Conservation (phyloP, 2,113 vertebrate species). For the Oreochromis tanganicae region DNA sequence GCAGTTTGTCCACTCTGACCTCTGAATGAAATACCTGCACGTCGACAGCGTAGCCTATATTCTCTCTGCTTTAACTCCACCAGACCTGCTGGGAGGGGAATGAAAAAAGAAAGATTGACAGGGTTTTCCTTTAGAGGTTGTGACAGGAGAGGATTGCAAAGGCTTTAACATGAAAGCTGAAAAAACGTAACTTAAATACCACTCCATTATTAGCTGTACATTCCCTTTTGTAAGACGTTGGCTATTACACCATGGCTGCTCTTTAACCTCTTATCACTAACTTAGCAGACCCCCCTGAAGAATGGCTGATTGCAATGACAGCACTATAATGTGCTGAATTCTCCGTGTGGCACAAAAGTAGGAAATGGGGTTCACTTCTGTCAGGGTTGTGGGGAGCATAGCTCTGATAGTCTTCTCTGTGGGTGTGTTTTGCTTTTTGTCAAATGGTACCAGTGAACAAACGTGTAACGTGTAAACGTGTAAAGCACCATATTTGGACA, state of each 20-base stretch:
- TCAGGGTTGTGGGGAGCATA: not conserved
- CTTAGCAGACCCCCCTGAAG: slow-evolving; percentile 21
- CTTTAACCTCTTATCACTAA: slow-evolving; percentile 47
- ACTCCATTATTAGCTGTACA: not conserved
- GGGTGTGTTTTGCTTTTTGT: not conserved
- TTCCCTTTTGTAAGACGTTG: not conserved
- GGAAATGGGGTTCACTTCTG: slow-evolving; percentile 1
- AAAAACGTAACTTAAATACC: slow-evolving; percentile 6
- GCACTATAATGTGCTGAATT: slow-evolving; percentile 1
- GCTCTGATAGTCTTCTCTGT: slow-evolving; percentile 6
- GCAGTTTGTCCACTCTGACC: slow-evolving; percentile 41
- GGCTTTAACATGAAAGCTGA: slow-evolving; percentile 19
- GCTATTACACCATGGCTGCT: not conserved
- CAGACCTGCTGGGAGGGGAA: slow-evolving; percentile 30
- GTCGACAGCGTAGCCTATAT: not conserved
- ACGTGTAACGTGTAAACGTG: not conserved
- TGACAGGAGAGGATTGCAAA: slow-evolving; percentile 9
- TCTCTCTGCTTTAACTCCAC: slow-evolving; percentile 35
- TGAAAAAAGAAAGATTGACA: slow-evolving; percentile 17
- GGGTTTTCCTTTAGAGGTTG: not conserved
- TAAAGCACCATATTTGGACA: not conserved
- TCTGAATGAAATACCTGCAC: slow-evolving; percentile 36
- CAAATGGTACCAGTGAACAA: not conserved
- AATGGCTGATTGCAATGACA: not conserved
- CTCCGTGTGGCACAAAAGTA: slow-evolving; percentile 30